Evolutionary conservation across 2,888 invertebrate genomes (phyloP), one percentile per base, ranked within the genome.

Genomic region (Dysmachus trigonus): DNA sequence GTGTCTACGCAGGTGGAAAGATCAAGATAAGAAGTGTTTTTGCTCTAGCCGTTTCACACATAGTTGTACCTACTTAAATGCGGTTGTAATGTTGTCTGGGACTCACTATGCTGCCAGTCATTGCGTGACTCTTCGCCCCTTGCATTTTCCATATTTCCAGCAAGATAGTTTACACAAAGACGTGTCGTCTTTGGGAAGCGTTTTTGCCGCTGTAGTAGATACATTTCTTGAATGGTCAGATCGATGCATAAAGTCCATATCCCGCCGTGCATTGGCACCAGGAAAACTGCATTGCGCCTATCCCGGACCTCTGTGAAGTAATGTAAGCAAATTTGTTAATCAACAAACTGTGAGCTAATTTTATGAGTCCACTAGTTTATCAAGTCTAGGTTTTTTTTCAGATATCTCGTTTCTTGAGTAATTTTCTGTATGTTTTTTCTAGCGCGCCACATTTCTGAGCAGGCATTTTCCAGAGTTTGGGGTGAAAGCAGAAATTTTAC

Each of bases 181-280:
- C 95, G 94, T 87, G 95, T 94, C 5, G 90, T 90, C 33, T 91
- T 90, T 5, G 92, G 91, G 87, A 91, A 91, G 85, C 91, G 91
- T 22, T 90, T 90, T 87, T 91, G 90, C 47, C 90, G 89, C 74
- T 85, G 74, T 30, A 62, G 79, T 83, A 88, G 93, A 93, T 93
- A 92, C 88, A 96, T 94, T 92, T 97, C 96, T 90, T 96, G 95
- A 88, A 95, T 95, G 94, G 95, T 95, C 89, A 97, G 94, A 89
- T 96, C 96, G 89, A 95, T 95, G 92, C 96, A 98, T 91, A 96
- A 94, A 30, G 96, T 97, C 98, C 96, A 98, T 90, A 96, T 98
- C 47, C 96, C 98, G n/a, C 96, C 97, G 89, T 96, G 96, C 95
- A 96, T 96, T 13, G 96, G 97, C 35, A 97, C 96, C 86, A 97